Base-by-base conservation (phyloP, 2,113 vertebrate species). In the Triplophysa rosa region DNA sequence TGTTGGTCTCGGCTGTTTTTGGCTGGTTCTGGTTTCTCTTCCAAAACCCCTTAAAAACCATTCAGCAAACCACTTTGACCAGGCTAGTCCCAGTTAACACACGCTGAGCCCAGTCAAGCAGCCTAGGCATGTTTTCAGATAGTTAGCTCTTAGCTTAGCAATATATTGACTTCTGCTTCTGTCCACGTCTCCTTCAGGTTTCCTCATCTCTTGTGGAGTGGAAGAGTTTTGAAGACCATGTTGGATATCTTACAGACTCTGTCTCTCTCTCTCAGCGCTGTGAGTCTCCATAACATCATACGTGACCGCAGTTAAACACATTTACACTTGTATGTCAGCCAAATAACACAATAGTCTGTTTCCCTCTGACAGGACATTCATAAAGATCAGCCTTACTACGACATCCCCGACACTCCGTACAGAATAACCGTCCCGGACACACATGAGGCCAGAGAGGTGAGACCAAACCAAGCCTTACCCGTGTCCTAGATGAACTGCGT, bases 401-500 rank as follows among this genome's bases (percentile, higher is more conserved):
- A 96, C 90, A 98, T 98, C 85, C 96, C 95, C 8, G 97, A 98
- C 26, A 95, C 94, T 14, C 96, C 96, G 0, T 94, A 98, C 81
- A 93, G 96, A 74, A 97, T 99, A 90, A 99, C 97, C 0, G 97
- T 98, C 21, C 97, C 97, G 1, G 97, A 99, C 88, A 99, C 96
- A 0, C 95, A 94, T 2, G 97, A 99, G 88, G 96, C 95, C 74
- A 90, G 97, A 83, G 97, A 99, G 94, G 97, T 97, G 90, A 70
- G 92, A 54, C 24, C 0, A 11, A 11, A 16, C 16, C 2, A 40
- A 52, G 14, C 13, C 16, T 1, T 6, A 52, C 49, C 16, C 26
- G 2, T 17, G 16, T 2, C 17, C 0, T 4, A 9, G 10, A 19
- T n/a, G 2, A 1, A 0, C 2, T 52, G 16, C 0, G 2, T 68